A percentile compares a stretch with the other conserved stretches of the same genome.
phyloP scores from a whole-genome alignment of 2,888 invertebrate genomes.

The Mellilla xanthometata region DNA sequence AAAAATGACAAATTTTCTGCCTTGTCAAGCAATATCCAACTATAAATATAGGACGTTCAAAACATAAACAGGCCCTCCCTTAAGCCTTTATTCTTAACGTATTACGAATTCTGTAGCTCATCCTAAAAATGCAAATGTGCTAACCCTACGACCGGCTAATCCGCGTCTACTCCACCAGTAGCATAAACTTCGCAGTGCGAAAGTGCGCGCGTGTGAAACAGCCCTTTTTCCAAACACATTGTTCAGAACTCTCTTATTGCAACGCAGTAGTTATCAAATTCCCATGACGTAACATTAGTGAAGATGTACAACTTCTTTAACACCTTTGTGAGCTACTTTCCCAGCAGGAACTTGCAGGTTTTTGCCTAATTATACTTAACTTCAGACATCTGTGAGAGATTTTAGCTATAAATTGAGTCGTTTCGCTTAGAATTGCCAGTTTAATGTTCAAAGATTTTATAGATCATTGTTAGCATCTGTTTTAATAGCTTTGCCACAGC shows the following conservation, averaged over 20 bases:
- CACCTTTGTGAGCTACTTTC: constrained; percentile 61
- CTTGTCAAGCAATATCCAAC: too few species aligned
- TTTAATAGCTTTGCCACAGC: constrained; percentile 1
- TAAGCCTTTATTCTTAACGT: too few species aligned
- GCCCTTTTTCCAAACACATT: constrained; percentile 36
- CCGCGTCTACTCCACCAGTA: too few species aligned
- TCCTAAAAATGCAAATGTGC: too few species aligned
- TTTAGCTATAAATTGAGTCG: too few species aligned
- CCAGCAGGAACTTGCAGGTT: constrained; percentile 43
- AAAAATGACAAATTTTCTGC: too few species aligned
- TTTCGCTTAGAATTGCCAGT: background rate
- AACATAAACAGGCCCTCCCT: too few species aligned
- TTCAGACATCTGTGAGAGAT: too few species aligned
- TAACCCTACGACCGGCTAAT: constrained; percentile 39
- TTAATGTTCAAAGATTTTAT: constrained; percentile 1
- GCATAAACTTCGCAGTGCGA: constrained; percentile 42
- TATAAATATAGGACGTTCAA: too few species aligned
- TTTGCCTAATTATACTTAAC: background rate
- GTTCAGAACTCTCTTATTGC: constrained; percentile 24
- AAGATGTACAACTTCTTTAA: constrained; percentile 67
- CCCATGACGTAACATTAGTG: constrained; percentile 19
- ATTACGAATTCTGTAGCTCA: too few species aligned
- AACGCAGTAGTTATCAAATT: constrained; percentile 32
- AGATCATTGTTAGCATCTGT: constrained; percentile 7
- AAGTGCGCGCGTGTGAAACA: constrained; percentile 42